A percentile compares a stretch with the other conserved stretches of the same genome.
Evolutionary conservation across 2,113 vertebrate genomes (phyloP).

Genomic region (Turnix velox): DNA sequence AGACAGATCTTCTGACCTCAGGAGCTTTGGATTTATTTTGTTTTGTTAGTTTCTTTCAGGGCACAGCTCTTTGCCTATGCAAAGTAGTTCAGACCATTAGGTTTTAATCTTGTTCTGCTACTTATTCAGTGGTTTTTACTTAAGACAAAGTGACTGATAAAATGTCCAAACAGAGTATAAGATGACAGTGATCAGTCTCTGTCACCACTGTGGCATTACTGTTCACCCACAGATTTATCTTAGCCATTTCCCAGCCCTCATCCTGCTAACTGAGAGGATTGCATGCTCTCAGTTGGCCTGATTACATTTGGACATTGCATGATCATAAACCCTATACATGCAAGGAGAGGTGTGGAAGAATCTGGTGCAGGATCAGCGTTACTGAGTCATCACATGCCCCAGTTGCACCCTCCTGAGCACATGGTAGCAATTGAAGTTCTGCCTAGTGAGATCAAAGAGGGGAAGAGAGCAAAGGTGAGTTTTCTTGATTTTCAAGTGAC

Average conservation of each 20-base stretch:
- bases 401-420: not conserved
- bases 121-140: not conserved
- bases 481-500: not conserved
- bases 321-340: not conserved
- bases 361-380: not conserved
- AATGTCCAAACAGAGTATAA: not conserved
- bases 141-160: not conserved
- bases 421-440: not conserved
- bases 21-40: not conserved
- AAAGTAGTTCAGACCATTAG: not conserved
- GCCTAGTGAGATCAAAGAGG: not conserved
- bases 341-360: not conserved
- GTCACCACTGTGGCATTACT: not conserved
- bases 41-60: not conserved
- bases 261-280: not conserved
- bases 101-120: not conserved
- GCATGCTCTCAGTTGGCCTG: not conserved
- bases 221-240: not conserved
- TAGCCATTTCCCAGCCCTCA: not conserved
- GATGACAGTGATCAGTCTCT: not conserved
- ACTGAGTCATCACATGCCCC: rapidly evolving
- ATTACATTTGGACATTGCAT: not conserved
- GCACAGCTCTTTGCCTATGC: not conserved
- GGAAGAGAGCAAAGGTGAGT: not conserved
- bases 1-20: not conserved